Evolutionary conservation across 2,888 invertebrate genomes (phyloP).

Genomic region (Drosophila algonquin): DNA sequence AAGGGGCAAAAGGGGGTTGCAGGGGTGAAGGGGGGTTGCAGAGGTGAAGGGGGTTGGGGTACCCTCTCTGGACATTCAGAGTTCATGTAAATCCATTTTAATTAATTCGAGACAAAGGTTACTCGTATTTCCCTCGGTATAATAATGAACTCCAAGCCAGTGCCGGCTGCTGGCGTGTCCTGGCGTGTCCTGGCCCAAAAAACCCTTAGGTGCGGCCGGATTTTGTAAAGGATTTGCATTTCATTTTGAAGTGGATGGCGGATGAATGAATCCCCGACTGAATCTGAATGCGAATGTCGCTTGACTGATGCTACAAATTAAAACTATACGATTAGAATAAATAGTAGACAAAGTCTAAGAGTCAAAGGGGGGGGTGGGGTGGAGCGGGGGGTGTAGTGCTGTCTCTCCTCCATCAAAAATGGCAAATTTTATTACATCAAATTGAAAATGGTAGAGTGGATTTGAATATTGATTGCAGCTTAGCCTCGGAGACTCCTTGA

Average conservation of each 20-base stretch:
- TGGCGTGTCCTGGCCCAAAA: constrained; percentile 9
- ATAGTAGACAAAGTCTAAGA: constrained; percentile 53
- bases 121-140: constrained; percentile 60
- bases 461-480: constrained; percentile 80
- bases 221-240: constrained; percentile 77
- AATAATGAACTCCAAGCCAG: constrained; percentile 65
- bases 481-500: constrained; percentile 57
- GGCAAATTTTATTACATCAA: constrained; percentile 73
- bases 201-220: constrained; percentile 58
- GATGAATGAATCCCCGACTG: constrained; percentile 54
- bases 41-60: background rate
- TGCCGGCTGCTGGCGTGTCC: background rate
- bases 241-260: constrained; percentile 72
- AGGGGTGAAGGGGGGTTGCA: constrained; percentile 39
- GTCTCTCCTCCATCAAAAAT: constrained; percentile 54
- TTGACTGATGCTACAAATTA: constrained; percentile 73
- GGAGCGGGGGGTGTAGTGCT: background rate
- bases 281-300: constrained; percentile 40
- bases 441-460: constrained; percentile 74
- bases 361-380: constrained; percentile 1
- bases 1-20: constrained; percentile 35
- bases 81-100: constrained; percentile 81
- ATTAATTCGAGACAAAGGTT: constrained; percentile 82
- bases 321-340: constrained; percentile 75
- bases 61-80: constrained; percentile 69